phyloP scores from a whole-genome alignment of 2,888 invertebrate genomes.

The Pandemis heparana region DNA sequence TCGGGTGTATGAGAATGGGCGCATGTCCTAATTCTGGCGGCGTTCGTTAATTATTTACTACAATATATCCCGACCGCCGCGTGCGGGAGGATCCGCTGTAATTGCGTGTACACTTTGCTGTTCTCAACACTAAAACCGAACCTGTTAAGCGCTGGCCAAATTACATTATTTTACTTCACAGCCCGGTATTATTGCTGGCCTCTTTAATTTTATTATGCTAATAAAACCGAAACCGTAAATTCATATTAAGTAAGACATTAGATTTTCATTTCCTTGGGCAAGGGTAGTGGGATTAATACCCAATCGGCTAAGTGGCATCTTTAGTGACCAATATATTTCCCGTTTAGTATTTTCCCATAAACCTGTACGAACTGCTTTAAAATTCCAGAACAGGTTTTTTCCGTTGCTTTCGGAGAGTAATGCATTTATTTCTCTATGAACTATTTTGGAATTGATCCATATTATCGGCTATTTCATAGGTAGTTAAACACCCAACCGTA shows the following conservation, averaged over 20 bases:
- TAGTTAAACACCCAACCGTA: neutral
- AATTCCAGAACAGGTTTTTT: constrained; percentile 5
- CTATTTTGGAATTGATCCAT: neutral
- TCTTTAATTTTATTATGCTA: constrained; percentile 41
- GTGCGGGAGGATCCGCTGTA: constrained; percentile 61
- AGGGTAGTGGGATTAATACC: constrained; percentile 41
- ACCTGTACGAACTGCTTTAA: constrained; percentile 21
- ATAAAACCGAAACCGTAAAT: constrained; percentile 42
- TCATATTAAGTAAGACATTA: constrained; percentile 41
- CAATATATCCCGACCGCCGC: constrained; percentile 63
- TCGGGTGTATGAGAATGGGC: constrained; percentile 53
- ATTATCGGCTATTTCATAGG: neutral
- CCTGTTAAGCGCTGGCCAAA: constrained; percentile 32
- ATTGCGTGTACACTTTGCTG: constrained; percentile 68
- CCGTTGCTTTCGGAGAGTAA: neutral
- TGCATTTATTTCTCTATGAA: constrained; percentile 1
- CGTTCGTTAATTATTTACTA: constrained; percentile 74
- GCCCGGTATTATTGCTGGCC: constrained; percentile 32
- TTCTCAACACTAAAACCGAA: constrained; percentile 47
- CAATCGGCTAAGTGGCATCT: constrained; percentile 42
- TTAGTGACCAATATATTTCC: constrained; percentile 39
- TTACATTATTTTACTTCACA: constrained; percentile 40
- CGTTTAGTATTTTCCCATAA: constrained; percentile 34
- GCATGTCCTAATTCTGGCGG: constrained; percentile 63
- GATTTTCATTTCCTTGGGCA: constrained; percentile 41